Evolutionary conservation across 2,113 vertebrate genomes (phyloP).

Genomic region (Lagopus leucura): DNA sequence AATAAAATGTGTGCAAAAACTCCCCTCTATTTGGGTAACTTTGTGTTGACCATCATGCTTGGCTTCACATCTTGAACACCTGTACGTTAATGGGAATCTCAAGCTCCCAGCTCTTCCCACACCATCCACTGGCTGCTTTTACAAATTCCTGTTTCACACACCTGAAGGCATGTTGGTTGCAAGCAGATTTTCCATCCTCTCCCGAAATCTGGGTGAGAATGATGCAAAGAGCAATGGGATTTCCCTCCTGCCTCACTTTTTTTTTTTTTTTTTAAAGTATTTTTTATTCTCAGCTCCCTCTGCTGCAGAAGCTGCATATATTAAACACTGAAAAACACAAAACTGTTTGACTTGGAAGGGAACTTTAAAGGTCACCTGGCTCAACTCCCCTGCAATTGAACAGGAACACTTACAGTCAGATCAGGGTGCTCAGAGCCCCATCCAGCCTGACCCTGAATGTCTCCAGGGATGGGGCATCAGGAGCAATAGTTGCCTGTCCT

Average conservation of each 20-base stretch:
- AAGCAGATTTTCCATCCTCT: background rate
- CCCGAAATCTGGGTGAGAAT: background rate
- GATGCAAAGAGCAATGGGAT: background rate
- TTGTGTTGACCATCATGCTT: rapidly evolving
- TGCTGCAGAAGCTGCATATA: background rate
- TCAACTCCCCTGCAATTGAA: too few species aligned
- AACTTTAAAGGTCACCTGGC: too few species aligned
- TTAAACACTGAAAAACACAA: background rate
- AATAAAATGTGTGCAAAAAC: background rate
- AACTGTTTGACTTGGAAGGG: too few species aligned
- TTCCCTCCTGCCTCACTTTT: background rate
- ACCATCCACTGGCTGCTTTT: background rate
- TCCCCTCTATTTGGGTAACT: background rate
- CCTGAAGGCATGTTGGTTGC: background rate
- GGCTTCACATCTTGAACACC: background rate
- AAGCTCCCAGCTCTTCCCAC: background rate
- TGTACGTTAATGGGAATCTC: background rate
- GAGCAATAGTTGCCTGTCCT: background rate
- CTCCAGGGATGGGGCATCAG: background rate
- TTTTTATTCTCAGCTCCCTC: background rate
- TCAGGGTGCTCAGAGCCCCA: too few species aligned
- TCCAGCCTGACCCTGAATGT: too few species aligned
- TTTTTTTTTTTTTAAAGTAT: background rate
- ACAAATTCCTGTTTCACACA: background rate
- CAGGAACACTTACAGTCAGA: too few species aligned